phyloP scores from a whole-genome alignment of 2,797 vertebrate genomes.

The Arctocebus calabarensis region DNA sequence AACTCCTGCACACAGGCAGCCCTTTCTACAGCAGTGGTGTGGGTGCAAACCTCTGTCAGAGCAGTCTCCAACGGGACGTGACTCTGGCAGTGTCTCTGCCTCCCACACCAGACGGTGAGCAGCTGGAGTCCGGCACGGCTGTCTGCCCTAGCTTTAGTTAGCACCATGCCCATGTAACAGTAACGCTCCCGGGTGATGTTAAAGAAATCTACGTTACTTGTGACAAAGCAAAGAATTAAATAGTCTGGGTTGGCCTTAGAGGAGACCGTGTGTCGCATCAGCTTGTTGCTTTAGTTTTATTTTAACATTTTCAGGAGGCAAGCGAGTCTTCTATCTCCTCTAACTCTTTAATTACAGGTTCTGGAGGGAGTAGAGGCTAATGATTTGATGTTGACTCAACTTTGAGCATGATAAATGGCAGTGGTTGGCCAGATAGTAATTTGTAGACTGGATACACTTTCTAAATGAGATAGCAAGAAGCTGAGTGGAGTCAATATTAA shows the following conservation, averaged over 20 bases:
- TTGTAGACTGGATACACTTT: slow-evolving; percentile 49
- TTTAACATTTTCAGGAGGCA: slow-evolving; percentile 71
- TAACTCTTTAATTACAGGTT: slow-evolving; percentile 65
- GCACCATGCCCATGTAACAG: background rate
- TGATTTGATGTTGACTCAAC: slow-evolving; percentile 72
- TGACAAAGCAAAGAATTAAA: slow-evolving; percentile 66
- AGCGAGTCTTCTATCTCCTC: slow-evolving; percentile 46
- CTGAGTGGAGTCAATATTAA: slow-evolving; percentile 54
- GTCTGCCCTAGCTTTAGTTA: slow-evolving; percentile 38
- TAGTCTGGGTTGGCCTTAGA: background rate
- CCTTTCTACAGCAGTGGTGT: background rate
- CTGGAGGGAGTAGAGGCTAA: slow-evolving; percentile 44
- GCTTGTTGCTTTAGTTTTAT: slow-evolving; percentile 63
- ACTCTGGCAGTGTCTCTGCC: background rate
- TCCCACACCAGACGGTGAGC: background rate
- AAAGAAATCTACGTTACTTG: slow-evolving; percentile 18
- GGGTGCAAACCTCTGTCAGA: background rate
- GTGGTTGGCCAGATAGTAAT: slow-evolving; percentile 60
- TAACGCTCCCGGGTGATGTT: slow-evolving; percentile 19
- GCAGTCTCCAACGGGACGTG: background rate
- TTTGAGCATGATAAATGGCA: slow-evolving; percentile 37
- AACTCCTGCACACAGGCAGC: background rate
- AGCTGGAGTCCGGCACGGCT: background rate
- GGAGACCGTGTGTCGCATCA: slow-evolving; percentile 46
- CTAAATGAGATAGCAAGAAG: slow-evolving; percentile 64